A percentile compares a stretch with the other conserved stretches of the same genome.
phyloP scores from a whole-genome alignment of 1,140 invertebrate genomes.

The Heliconius himera region DNA sequence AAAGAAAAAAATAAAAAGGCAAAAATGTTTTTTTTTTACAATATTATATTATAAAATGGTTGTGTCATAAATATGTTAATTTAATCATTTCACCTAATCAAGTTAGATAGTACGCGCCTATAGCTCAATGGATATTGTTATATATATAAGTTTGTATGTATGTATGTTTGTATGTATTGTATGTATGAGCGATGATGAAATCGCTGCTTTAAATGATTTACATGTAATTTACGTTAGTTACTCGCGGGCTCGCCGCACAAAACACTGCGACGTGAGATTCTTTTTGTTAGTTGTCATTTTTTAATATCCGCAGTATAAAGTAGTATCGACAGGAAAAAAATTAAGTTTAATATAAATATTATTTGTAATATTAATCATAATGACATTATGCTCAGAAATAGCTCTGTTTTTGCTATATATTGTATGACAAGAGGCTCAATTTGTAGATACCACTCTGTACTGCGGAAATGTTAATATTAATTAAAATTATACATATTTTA shows the following conservation, averaged over 20 bases:
- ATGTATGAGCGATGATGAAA: background rate
- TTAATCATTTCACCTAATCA: no score
- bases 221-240: background rate
- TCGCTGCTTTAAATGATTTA: constrained; percentile 17
- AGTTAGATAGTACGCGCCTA: constrained; percentile 3
- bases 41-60: no score
- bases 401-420: background rate
- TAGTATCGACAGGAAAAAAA: background rate
- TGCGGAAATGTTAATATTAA: background rate
- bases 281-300: constrained; percentile 13
- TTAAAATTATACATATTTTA: background rate
- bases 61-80: no score
- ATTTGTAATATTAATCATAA: no score
- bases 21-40: no score
- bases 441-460: background rate
- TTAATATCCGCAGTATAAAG: background rate
- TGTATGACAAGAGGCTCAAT: background rate
- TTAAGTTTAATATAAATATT: background rate
- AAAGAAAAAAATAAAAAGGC: no score
- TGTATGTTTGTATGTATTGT: no score
- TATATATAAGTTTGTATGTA: background rate
- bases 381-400: background rate
- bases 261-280: constrained; percentile 13
- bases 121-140: constrained; percentile 44
- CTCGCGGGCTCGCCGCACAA: constrained; percentile 31